Base-by-base conservation (phyloP, 2,888 invertebrate species). In the Seira sanloemensis region DNA sequence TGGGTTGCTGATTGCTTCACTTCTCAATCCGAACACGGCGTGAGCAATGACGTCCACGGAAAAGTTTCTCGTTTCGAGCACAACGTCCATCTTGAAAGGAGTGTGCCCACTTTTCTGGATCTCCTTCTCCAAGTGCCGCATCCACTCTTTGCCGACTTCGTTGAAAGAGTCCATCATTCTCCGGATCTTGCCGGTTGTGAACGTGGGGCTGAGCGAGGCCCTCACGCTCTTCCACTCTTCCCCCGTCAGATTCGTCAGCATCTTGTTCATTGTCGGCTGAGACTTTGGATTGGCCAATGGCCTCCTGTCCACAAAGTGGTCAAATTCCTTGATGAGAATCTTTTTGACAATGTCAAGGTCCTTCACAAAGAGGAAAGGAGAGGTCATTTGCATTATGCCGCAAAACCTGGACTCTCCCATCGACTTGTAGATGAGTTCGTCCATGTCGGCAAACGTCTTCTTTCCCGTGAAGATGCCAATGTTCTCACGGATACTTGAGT, bases 21-120 rank as follows among this genome's bases (percentile, higher is more conserved):
- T 90, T 2, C 90, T 90, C 4, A 92, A 91, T 0, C 92, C 92
- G 82, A 92, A 92, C 0, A 92, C 91, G 1, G 91, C 90, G 0
- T 91, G 91, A 0, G 90, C 90, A 0, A 92, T 90, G 1, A 89
- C 88, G 69, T 90, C 89, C 0, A 87, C 87, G 0, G 86, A 86
- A 69, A 80, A 90, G 18, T 87, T 75, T 4, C 46, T 78, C 1
- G 66, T 65, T 0, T 74, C 23, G 0, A 23, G 58, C 37, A 72
- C 12, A 0, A 73, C 67, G 4, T 77, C 77, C n/a, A 85, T 68
- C 25, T 1, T 18, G 0, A 73, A 18, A 0, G 71, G 46, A 23
- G 2, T 24, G 1, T n/a, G n/a, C 37, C 37, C 37, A 66, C 19
- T 69, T 37, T 27, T 18, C 27, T 67, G 37, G 1, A 65, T 54